phyloP scores from a whole-genome alignment of 2,113 vertebrate genomes.

The Ammodytes dubius region DNA sequence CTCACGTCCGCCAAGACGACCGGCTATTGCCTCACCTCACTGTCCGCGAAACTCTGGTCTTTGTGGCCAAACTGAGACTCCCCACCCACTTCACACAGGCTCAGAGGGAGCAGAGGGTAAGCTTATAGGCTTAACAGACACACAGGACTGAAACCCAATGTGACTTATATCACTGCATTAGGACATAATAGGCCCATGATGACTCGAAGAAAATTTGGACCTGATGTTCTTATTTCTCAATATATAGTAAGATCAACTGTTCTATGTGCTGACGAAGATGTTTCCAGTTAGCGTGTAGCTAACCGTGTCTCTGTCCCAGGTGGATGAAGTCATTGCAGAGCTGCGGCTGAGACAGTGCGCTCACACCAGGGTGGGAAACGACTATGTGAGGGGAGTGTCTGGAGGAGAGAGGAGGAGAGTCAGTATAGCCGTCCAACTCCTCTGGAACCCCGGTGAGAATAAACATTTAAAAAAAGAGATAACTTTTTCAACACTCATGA shows the following conservation, averaged over 20 bases:
- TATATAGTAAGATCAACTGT: neutral
- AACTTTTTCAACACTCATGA: neutral
- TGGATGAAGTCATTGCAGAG: slow-evolving; percentile 95
- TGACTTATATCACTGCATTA: neutral
- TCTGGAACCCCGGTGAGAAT: slow-evolving; percentile 96
- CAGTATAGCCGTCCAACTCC: slow-evolving; percentile 95
- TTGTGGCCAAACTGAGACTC: slow-evolving; percentile 92
- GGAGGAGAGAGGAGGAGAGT: slow-evolving; percentile 94
- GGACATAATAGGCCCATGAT: neutral
- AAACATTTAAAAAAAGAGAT: neutral
- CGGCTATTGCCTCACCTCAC: slow-evolving; percentile 94
- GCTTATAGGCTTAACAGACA: neutral
- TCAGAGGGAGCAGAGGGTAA: slow-evolving; percentile 93
- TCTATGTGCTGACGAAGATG: neutral
- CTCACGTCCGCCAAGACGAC: slow-evolving; percentile 94
- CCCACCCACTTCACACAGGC: slow-evolving; percentile 90
- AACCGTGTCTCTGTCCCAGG: slow-evolving; percentile 78
- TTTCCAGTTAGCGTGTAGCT: neutral
- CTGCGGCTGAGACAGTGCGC: slow-evolving; percentile 94
- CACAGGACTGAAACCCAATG: neutral
- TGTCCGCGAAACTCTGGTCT: slow-evolving; percentile 92
- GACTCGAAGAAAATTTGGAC: neutral
- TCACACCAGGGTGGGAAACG: slow-evolving; percentile 92
- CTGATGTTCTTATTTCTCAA: neutral
- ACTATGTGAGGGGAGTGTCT: slow-evolving; percentile 89